Percentiles rank a stretch among this genome's conserved stretches.
Conservation (phyloP, 2,797 vertebrate genomes). For the Rhabdomys pumilio region DNA sequence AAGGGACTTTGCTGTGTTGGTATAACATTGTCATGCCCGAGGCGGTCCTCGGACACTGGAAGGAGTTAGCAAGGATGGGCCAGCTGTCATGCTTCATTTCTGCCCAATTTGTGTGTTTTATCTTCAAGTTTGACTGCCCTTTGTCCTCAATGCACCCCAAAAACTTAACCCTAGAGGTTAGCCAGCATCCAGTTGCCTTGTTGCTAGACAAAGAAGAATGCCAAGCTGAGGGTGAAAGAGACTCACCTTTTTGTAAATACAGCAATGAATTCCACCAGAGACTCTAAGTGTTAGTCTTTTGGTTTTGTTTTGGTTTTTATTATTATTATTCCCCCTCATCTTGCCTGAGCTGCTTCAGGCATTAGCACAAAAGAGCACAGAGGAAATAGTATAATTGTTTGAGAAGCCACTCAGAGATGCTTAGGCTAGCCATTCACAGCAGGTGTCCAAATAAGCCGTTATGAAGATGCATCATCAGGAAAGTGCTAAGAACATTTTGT, state of each 20-base stretch:
- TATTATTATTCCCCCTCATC: background rate
- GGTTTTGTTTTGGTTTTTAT: background rate
- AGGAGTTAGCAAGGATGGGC: constrained; percentile 3
- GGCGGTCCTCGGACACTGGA: constrained; percentile 41
- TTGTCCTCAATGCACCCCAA: constrained; percentile 48
- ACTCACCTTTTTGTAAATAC: background rate
- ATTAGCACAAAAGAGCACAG: constrained; percentile 35
- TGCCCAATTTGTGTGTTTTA: background rate
- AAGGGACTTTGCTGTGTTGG: background rate
- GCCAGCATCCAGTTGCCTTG: background rate
- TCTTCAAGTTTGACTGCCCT: constrained; percentile 40
- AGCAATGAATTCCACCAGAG: background rate
- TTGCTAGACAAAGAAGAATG: background rate
- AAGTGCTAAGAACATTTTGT: background rate
- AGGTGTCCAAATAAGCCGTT: background rate
- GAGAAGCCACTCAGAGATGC: constrained; percentile 51
- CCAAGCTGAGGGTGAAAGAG: background rate
- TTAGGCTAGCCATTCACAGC: constrained; percentile 40
- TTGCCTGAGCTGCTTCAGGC: background rate
- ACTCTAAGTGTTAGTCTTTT: background rate
- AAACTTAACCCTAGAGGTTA: constrained; percentile 24
- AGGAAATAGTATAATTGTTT: constrained; percentile 46
- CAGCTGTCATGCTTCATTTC: constrained; percentile 3
- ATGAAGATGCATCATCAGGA: background rate
- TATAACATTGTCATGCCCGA: background rate